Evolutionary conservation across 53 echinoderm and acorn worm species (phyloP), one percentile per base, ranked within the genome.

Genomic region (Luidia sarsii): DNA sequence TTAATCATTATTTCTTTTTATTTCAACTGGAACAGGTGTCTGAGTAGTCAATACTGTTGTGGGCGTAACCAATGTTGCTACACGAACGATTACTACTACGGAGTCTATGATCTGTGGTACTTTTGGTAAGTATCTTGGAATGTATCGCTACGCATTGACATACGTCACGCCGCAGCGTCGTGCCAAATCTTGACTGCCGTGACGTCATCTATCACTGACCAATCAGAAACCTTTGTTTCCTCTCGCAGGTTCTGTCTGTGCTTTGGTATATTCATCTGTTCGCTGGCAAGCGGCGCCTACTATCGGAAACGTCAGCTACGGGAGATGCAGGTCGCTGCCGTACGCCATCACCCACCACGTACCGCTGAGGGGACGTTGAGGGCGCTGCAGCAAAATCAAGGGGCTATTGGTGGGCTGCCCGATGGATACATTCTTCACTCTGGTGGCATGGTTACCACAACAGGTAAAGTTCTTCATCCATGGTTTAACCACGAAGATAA

Each of bases 91-190:
- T 67, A 66, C 9, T 80, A 79, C 29, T 29, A 50, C 20, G 37
- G 70, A 8, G 69, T 80, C 0, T 86, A 86, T 45, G 68, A 50
- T 35, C 38, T 80, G 2, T 86, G 86, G 86, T 86, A 80, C 29
- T 86, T 86, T 80, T 86, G 86, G 86, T 86, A 61, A 68, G 86
- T 80, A 41, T n/a, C n/a, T n/a, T n/a, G n/a, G n/a, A n/a, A n/a
- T n/a, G n/a, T n/a, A n/a, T n/a, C n/a, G n/a, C n/a, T n/a, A n/a
- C n/a, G n/a, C n/a, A n/a, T n/a, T n/a, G n/a, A n/a, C n/a, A n/a
- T n/a, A n/a, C n/a, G n/a, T n/a, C n/a, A n/a, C n/a, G n/a, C n/a
- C n/a, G n/a, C n/a, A n/a, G n/a, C n/a, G n/a, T n/a, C n/a, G n/a
- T n/a, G n/a, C n/a, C n/a, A n/a, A n/a, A n/a, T n/a, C n/a, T n/a